Evolutionary conservation across 2,797 vertebrate species (phyloP).

Genomic region (Gallinago solitaria): DNA sequence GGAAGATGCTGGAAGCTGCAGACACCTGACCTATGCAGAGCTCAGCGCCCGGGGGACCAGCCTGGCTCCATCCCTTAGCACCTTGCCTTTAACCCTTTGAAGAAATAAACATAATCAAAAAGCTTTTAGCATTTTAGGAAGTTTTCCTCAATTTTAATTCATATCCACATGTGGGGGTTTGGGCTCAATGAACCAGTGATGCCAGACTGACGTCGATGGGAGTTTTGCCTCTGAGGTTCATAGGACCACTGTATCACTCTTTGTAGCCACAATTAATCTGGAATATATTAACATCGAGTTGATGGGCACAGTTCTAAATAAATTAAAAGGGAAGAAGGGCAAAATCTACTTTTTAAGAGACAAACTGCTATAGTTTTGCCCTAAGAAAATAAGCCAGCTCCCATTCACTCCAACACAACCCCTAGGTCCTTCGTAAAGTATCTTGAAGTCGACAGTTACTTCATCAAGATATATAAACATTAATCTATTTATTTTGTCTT

Average conservation of each 20-base stretch:
- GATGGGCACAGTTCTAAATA: no score
- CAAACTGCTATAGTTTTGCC: not conserved
- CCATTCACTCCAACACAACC: not conserved
- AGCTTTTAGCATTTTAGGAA: not conserved
- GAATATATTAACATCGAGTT: not conserved
- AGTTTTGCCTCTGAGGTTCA: not conserved
- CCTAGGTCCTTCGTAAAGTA: not conserved
- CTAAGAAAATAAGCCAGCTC: not conserved
- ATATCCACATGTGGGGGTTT: not conserved
- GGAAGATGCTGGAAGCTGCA: not conserved
- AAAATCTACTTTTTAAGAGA: not conserved
- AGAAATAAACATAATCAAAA: not conserved
- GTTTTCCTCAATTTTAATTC: not conserved
- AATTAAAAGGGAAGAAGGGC: not conserved
- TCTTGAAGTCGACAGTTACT: not conserved
- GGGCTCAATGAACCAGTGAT: not conserved
- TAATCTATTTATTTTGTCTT: not conserved
- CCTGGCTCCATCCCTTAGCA: not conserved
- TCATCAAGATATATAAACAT: not conserved
- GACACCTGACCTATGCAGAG: not conserved
- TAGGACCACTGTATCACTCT: not conserved
- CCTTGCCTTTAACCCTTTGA: not conserved
- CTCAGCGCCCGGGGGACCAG: not conserved
- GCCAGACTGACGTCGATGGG: not conserved
- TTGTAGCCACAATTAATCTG: not conserved